A percentile compares a stretch with the other conserved stretches of the same genome.
These are phyloP conservation scores for human (Homo sapiens) DNA, from an alignment of 2,113 vertebrate species.

Conservation along the genomic window DNA sequence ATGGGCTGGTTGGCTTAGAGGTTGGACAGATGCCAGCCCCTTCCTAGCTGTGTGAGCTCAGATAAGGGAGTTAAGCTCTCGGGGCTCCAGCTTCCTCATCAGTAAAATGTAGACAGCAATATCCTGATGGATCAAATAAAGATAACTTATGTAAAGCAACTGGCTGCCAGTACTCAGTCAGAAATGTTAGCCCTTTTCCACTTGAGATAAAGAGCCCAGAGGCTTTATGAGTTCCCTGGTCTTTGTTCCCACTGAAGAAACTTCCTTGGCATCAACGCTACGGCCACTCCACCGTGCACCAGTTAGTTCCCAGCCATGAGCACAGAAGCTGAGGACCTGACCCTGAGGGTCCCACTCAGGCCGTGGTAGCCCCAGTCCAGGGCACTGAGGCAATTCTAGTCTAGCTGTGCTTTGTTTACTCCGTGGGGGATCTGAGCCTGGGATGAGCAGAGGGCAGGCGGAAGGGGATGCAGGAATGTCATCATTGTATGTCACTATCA, in stretches of 20 bases:
- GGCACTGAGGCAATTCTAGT: background rate
- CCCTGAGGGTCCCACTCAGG: background rate
- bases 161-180: background rate
- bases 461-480: background rate
- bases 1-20: background rate
- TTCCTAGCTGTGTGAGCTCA: background rate
- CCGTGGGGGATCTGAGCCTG: background rate
- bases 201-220: background rate
- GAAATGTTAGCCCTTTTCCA: background rate
- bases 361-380: background rate
- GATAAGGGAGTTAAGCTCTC: background rate
- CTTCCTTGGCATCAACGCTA: background rate
- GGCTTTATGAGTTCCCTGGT: too few species aligned
- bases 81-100: background rate
- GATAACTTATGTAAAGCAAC: background rate
- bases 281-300: fast-evolving
- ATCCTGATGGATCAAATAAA: background rate
- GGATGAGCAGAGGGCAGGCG: background rate
- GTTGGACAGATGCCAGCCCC: background rate
- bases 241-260: background rate
- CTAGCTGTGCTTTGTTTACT: background rate
- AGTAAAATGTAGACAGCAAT: background rate
- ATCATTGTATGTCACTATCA: background rate
- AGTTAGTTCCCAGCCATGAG: background rate
- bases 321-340: background rate